Conservation (phyloP, 2,113 vertebrate species). For the Stictonetta naevosa region DNA sequence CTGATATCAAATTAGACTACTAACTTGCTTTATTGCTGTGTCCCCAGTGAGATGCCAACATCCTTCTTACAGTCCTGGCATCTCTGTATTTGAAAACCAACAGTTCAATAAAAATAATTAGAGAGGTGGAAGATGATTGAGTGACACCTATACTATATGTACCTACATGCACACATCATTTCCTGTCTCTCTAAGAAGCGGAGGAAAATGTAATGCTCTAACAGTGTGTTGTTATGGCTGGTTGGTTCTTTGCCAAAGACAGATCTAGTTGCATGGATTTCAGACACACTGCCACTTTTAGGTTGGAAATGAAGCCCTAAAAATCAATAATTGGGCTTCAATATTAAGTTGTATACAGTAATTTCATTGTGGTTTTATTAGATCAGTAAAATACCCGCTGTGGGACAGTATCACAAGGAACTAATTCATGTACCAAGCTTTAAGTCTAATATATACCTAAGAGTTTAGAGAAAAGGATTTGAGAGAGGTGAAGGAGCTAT, state of each 20-base stretch:
- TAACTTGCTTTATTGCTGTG: neutral
- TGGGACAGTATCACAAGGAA: conserved; percentile 49
- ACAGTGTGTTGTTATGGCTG: conserved; percentile 8
- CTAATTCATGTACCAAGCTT: conserved; percentile 38
- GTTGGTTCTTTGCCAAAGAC: conserved; percentile 49
- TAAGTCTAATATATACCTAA: conserved; percentile 31
- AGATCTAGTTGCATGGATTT: conserved; percentile 40
- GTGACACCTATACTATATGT: conserved; percentile 39
- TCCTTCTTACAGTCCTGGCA: neutral
- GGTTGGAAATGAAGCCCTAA: conserved; percentile 51
- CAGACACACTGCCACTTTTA: conserved; percentile 36
- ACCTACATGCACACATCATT: conserved; percentile 19
- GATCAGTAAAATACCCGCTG: conserved; percentile 57
- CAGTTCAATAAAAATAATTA: conserved; percentile 56
- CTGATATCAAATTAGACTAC: neutral
- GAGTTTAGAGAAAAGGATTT: conserved; percentile 14
- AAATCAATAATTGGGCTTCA: conserved; percentile 67
- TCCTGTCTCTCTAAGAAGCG: conserved; percentile 13
- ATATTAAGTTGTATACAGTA: conserved; percentile 52
- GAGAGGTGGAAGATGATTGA: conserved; percentile 58
- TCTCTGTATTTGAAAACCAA: conserved; percentile 10
- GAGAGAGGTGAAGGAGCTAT: conserved; percentile 23
- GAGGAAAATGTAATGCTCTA: conserved; percentile 38
- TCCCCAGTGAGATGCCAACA: neutral
- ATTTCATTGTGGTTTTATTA: conserved; percentile 74